Evolutionary conservation across 2,888 invertebrate species (phyloP), one percentile per base, ranked within the genome.

Genomic region (Lepas anatifera): DNA sequence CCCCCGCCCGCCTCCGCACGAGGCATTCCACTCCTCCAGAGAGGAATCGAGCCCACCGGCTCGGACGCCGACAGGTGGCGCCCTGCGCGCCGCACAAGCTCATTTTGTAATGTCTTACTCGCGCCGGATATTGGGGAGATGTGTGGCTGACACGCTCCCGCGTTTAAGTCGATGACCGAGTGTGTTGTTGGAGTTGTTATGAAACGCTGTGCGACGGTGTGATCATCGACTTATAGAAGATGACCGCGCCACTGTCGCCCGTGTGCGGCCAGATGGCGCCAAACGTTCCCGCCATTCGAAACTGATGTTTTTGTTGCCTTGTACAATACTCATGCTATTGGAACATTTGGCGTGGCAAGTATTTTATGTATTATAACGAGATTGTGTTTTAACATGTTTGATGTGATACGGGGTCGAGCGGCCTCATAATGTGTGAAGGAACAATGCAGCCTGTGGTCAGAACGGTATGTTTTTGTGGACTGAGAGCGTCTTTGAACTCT

Each of bases 11-110:
- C n/a, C n/a, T n/a, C n/a, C n/a, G n/a, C n/a, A n/a, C 32, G 52
- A 52, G 52, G 29, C 52, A 52, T 52, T 52, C 52, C 52, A 52
- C 52, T 52, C 52, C n/a, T n/a, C n/a, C n/a, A n/a, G n/a, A n/a
- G n/a, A n/a, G n/a, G n/a, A n/a, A n/a, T n/a, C n/a, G n/a, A n/a
- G n/a, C n/a, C n/a, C n/a, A n/a, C n/a, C n/a, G n/a, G n/a, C n/a
- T n/a, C n/a, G n/a, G n/a, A n/a, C n/a, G n/a, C n/a, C n/a, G n/a
- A n/a, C n/a, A n/a, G n/a, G n/a, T n/a, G n/a, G n/a, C n/a, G n/a
- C n/a, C n/a, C n/a, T n/a, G n/a, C n/a, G 16, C 32, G 52, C 52
- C 3, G 3, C 18, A 18, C 13, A 52, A 10, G 18, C 29, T 52
- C 52, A 32, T 52, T 52, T 52, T 52, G 32, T 52, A 52, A 27